Evolutionary conservation across 2,888 invertebrate species (phyloP).

Genomic region (Rhopalosiphum nymphaeae): DNA sequence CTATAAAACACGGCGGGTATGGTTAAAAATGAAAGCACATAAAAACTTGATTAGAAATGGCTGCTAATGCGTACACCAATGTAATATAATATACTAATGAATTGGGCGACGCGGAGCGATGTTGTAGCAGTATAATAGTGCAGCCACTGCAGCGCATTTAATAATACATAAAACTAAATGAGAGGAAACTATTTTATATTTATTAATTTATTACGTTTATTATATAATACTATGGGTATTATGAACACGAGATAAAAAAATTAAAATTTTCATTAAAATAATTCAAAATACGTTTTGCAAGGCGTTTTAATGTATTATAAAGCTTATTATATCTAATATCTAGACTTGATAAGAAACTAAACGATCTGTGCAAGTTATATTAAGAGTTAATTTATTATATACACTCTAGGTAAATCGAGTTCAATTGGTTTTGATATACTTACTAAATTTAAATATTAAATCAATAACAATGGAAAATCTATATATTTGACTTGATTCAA

Average conservation of each 20-base stretch:
- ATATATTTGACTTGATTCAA: not conserved
- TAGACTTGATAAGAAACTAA: no score
- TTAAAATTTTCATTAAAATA: not conserved
- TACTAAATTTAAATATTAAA: not conserved
- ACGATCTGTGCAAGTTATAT: no score
- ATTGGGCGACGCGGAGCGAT: not conserved
- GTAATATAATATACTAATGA: not conserved
- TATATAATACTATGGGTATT: not conserved
- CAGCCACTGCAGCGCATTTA: not conserved
- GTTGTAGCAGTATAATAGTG: not conserved
- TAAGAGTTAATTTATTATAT: no score
- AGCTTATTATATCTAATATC: no score
- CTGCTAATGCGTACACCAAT: not conserved
- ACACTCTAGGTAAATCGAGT: not conserved
- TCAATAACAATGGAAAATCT: not conserved
- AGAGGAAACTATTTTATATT: not conserved
- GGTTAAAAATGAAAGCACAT: constrained; percentile 31
- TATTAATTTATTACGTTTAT: not conserved
- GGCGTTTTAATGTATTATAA: not conserved
- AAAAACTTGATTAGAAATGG: constrained; percentile 54
- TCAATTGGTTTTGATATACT: not conserved
- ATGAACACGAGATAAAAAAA: not conserved
- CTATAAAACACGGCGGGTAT: constrained; percentile 1
- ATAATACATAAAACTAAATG: not conserved
- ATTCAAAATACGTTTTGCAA: not conserved